Base-by-base conservation (phyloP, 2,888 invertebrate genomes). In the Rhaphigaster nebulosa region DNA sequence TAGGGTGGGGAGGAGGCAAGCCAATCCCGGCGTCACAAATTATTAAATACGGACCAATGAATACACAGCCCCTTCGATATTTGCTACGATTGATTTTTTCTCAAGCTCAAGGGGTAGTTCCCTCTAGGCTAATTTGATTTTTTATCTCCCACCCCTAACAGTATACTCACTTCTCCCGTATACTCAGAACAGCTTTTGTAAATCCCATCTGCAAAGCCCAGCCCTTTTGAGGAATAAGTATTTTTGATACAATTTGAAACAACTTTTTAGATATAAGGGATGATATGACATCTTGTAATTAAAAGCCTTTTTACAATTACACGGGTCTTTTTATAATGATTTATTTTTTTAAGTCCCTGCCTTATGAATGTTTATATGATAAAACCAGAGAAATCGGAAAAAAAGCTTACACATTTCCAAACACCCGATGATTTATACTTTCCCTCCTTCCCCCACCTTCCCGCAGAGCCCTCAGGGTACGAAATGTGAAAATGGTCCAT, bases 41-140 rank as follows among this genome's bases (percentile, higher is more conserved):
- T 84, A 84, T 84, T 84, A 84, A 84, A 84, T 50, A 84, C 84
- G 84, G 45, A n/a, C 84, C 84, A 41, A 84, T 84, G 84, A 84
- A n/a, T 84, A 84, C 84, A 15, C 84, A 18, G 84, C 45, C 84
- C 45, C 84, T 84, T 84, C 70, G 84, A 50, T 84, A 84, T 84
- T 84, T 50, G 84, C 45, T 50, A 26, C 45, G 45, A 84, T 84
- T 84, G 84, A 84, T 84, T 84, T 84, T 84, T 84, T 84, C 84
- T 84, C 84, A 13, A 26, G 45, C 84, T 84, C 26, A 26, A n/a
- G 84, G 84, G 84, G 34, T 41, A 84, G 84, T 50, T 50, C 41
- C 84, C 84, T 50, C 84, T 84, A 45, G 84, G 84, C 45, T 84
- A 84, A 84, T 84, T 84, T 84, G 45, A 84, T 84, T 84, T 84